Evolutionary conservation across 1,140 invertebrate genomes (phyloP).

Genomic region (Papilio machaon): DNA sequence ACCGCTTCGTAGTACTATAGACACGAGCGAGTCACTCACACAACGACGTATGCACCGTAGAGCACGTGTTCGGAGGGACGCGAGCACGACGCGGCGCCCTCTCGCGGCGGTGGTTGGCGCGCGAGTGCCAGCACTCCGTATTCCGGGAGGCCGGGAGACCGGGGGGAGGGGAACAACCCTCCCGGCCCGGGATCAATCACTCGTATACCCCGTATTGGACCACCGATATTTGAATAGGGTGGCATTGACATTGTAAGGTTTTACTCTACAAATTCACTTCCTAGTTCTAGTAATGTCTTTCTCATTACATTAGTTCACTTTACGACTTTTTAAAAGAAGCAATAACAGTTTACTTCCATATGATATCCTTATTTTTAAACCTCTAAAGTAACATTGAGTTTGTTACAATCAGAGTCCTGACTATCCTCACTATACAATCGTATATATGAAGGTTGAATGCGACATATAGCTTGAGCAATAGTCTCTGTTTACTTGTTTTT

Average conservation of each 20-base stretch:
- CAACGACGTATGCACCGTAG: slow-evolving; percentile 49
- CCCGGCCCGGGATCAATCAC: slow-evolving; percentile 68
- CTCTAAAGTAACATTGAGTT: not conserved
- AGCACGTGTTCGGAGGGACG: slow-evolving; percentile 50
- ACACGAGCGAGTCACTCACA: slow-evolving; percentile 69
- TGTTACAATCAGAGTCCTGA: not conserved
- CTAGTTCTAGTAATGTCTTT: slow-evolving; percentile 19
- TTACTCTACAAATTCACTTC: slow-evolving; percentile 31
- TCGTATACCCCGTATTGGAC: slow-evolving; percentile 57
- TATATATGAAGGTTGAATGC: not conserved
- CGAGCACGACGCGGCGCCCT: slow-evolving; percentile 62
- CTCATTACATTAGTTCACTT: not conserved
- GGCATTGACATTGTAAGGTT: slow-evolving; percentile 37
- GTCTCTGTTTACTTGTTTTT: too few species aligned
- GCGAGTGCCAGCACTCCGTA: slow-evolving; percentile 65
- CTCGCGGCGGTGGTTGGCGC: slow-evolving; percentile 73
- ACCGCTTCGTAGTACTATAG: slow-evolving; percentile 61
- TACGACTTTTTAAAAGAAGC: not conserved
- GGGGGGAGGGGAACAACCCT: slow-evolving; percentile 69
- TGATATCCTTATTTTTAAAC: not conserved
- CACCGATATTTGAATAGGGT: slow-evolving; percentile 46
- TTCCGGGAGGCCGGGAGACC: slow-evolving; percentile 42
- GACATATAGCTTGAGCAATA: too few species aligned
- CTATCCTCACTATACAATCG: not conserved
- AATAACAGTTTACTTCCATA: not conserved